Conservation (phyloP, 2,888 invertebrate species). For the Ennomos erosarius region DNA sequence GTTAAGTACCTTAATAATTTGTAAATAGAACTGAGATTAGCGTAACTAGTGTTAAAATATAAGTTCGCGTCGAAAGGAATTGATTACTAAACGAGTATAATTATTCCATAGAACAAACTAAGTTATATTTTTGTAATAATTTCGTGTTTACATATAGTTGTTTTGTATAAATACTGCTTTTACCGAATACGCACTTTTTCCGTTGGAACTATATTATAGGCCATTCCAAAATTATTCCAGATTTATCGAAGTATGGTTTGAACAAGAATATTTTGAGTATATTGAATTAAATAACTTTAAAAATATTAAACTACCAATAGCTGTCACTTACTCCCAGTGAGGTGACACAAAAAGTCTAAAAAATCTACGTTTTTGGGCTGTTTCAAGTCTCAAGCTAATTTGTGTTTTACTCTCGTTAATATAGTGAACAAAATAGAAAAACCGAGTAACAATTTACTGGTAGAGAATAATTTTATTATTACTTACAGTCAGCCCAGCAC, state of each 20-base stretch:
- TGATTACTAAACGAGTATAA: slow-evolving; percentile 43
- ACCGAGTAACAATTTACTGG: too few species aligned
- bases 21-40: slow-evolving; percentile 31
- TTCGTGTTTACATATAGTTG: slow-evolving; percentile 26
- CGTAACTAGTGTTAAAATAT: slow-evolving; percentile 25
- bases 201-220: slow-evolving; percentile 24
- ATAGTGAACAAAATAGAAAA: too few species aligned
- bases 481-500: too few species aligned
- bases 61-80: slow-evolving; percentile 54
- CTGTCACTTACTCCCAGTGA: too few species aligned
- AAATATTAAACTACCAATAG: too few species aligned
- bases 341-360: too few species aligned
- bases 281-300: too few species aligned
- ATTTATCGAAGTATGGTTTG: slow-evolving; percentile 20
- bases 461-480: too few species aligned
- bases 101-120: slow-evolving; percentile 47
- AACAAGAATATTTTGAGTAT: slow-evolving; percentile 1
- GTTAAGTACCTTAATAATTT: slow-evolving; percentile 30
- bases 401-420: too few species aligned
- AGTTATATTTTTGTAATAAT: slow-evolving; percentile 48
- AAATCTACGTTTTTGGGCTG: too few species aligned
- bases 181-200: slow-evolving; percentile 21
- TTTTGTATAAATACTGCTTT: slow-evolving; percentile 17
- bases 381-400: too few species aligned
- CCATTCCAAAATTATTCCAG: slow-evolving; percentile 49